phyloP scores from a whole-genome alignment of 1,140 invertebrate genomes.

The Phthorimaea operculella region DNA sequence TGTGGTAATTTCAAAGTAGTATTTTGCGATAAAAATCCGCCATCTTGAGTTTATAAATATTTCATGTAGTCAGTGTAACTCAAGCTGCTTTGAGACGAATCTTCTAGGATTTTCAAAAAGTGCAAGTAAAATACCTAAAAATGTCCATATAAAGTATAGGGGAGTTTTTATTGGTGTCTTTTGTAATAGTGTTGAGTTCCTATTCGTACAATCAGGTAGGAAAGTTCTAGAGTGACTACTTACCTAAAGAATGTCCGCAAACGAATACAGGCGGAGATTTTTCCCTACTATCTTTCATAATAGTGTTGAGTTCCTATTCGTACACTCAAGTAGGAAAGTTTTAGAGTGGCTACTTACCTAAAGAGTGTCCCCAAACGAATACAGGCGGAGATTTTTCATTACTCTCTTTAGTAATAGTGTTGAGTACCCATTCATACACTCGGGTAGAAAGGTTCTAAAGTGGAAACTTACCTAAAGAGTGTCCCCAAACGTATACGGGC shows the following conservation, averaged over 20 bases:
- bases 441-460: too few relatives aligned
- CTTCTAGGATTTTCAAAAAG: too few relatives aligned
- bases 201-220: conserved; percentile 57
- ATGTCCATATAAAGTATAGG: conserved; percentile 59
- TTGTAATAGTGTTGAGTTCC: conserved; percentile 22
- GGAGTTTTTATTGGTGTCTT: not conserved
- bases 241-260: conserved; percentile 58
- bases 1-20: too few relatives aligned
- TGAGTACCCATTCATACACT: conserved; percentile 49
- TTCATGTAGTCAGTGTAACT: too few relatives aligned
- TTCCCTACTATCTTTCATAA: conserved; percentile 8
- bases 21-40: too few relatives aligned
- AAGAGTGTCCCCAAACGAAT: conserved; percentile 55
- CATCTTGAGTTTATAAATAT: too few relatives aligned
- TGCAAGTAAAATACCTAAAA: too few relatives aligned
- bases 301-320: conserved; percentile 33
- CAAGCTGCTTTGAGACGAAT: too few relatives aligned
- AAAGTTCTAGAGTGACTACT: too few relatives aligned
- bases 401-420: conserved; percentile 12
- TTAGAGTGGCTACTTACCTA: conserved; percentile 45
- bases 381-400: conserved; percentile 20
- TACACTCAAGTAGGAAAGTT: too few relatives aligned
- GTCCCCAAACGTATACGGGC: conserved; percentile 49
- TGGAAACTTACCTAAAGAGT: conserved; percentile 41
- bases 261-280: conserved; percentile 35